Base-by-base conservation (phyloP, 2,888 invertebrate species). In the Conchocele bisecta region DNA sequence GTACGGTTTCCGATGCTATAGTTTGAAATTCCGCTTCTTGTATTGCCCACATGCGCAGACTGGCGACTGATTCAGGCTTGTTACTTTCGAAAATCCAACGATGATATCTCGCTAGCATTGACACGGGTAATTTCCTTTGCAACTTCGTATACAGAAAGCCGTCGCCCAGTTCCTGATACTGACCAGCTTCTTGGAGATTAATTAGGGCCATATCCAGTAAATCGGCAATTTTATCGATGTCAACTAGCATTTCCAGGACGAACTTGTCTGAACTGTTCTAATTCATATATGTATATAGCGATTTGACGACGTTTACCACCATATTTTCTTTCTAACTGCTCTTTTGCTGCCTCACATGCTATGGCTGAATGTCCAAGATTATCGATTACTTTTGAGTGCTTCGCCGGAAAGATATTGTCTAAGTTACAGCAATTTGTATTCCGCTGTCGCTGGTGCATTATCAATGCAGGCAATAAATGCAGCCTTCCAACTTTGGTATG, bases 381-480 rank as follows among this genome's bases (percentile, higher is more conserved):
- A 7, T 48, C 26, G 13, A 48, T 48, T 48, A 35, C 46, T 24
- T n/a, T 59, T 64, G 9, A 63, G 41, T 13, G 67, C 63, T 13
- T 66, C 53, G 28, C 76, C 73, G n/a, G 42, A n/a, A 11, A 77
- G 35, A 48, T 63, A 77, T 22, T 77, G 76, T n/a, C 73, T 13
- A 2, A 73, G 35, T 24, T 77, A 70, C 48, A 77, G 42, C n/a
- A 73, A 57, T 39, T 72, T 72, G 24, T 66, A 72, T 39, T 75
- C 75, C 22, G 51, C 31, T 15, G 72, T 73, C 1, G 72, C 65
- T 22, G 69, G 69, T 6, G 69, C 66, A 24, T 57, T 51, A 44
- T 77, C 66, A 9, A 70, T 56, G 37, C 70, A 73, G 22, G 66
- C 35, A 20, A 24, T 26, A 26, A 74, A 64, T 28, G 65, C 56